Evolutionary conservation across 2,888 invertebrate species (phyloP), one percentile per base, ranked within the genome.

Genomic region (Choristoneura rosaceana): DNA sequence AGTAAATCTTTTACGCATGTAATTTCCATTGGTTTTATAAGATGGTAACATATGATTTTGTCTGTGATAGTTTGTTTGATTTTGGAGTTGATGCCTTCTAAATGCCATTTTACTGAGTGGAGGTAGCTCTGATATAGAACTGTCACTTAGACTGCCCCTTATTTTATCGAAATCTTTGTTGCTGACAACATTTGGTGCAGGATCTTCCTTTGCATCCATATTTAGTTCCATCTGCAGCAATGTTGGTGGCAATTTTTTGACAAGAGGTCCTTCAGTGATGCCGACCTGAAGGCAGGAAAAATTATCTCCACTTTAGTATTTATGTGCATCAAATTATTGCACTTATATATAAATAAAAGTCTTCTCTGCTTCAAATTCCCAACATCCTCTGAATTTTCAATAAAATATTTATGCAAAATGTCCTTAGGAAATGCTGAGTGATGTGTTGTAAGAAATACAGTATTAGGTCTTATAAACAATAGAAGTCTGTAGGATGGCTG

Each of bases 271-370:
- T 91, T 93, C 93, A 92, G 92, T 93, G 93, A 92, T 92, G 93
- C 93, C 94, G 90, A 94, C 94, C 94, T 94, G 94, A 93, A 93
- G 94, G 92, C 93, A 94, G 93, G 93, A 94, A 94, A 94, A 94
- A 94, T 94, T 85, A 93, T 93, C 94, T 93, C 93, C 94, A 93
- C 92, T 93, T 94, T 94, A 94, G 81, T 91, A 90, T 92, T 90
- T 86, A 92, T 93, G 93, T 90, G 92, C 91, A 90, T 92, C 86
- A 89, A 89, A 90, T 86, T 87, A 88, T 85, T 86, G 87, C 87
- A 86, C 83, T 84, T 79, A 81, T 76, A 76, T 80, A 79, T 84
- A 87, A 87, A 80, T 83, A 90, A 89, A 87, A 89, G 79, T 92
- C 93, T 93, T 93, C 93, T 86, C 87, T 89, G 92, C 92, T 92